Percentiles rank a stretch among this genome's conserved stretches.
Evolutionary conservation across 2,113 vertebrate genomes (phyloP).

Genomic region (Cepphus grylle): DNA sequence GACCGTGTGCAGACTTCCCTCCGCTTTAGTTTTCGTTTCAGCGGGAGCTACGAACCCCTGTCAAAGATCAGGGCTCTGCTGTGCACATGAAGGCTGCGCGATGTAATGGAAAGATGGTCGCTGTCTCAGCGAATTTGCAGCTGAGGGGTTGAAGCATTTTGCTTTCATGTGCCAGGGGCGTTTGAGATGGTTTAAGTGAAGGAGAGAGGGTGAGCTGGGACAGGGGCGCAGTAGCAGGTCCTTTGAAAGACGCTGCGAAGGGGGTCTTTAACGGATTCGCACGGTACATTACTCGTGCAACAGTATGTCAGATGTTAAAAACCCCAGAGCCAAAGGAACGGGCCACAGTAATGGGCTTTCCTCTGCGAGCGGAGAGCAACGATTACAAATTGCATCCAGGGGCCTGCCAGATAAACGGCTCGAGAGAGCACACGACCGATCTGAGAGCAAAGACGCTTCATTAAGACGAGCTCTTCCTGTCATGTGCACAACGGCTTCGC

Average conservation of each 20-base stretch:
- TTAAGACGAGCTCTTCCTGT: constrained; percentile 24
- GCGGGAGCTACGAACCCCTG: background rate
- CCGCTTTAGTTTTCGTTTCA: background rate
- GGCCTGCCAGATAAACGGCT: constrained; percentile 6
- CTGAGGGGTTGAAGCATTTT: background rate
- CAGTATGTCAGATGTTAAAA: background rate
- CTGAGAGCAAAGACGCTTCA: background rate
- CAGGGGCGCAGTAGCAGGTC: background rate
- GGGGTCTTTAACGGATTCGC: background rate
- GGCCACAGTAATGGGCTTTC: background rate
- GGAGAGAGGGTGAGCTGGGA: background rate
- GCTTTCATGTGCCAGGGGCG: background rate
- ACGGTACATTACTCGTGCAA: background rate
- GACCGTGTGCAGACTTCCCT: background rate
- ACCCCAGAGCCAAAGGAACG: background rate
- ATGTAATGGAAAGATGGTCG: background rate
- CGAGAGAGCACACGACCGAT: background rate
- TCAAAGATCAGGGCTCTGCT: background rate
- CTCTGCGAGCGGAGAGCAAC: background rate
- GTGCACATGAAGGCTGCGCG: background rate
- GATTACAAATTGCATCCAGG: background rate
- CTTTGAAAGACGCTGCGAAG: background rate
- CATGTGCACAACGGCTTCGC: background rate
- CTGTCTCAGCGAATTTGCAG: background rate
- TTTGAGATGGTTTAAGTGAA: background rate